Evolutionary conservation across 2,888 invertebrate species (phyloP).

Genomic region (Lucinisca nassula): DNA sequence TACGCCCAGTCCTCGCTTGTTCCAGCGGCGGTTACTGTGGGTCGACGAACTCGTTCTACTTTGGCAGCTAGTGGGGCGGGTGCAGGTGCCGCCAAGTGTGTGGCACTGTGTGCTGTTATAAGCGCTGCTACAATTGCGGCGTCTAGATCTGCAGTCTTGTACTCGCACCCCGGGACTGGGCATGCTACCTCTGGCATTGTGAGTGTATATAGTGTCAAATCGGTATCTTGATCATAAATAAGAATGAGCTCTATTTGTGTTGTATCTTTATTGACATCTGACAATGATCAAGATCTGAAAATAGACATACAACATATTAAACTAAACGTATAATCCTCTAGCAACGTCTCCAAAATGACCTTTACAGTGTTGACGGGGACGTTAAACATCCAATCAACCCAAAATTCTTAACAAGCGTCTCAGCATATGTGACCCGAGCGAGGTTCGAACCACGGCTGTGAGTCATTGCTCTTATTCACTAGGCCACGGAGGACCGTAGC

Average conservation of each 20-base stretch:
- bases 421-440: too few species aligned
- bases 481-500: too few species aligned
- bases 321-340: neutral
- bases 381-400: too few species aligned
- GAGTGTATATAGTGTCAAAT: neutral
- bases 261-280: neutral
- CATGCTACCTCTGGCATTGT: neutral
- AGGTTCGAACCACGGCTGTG: too few species aligned
- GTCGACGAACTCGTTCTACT: slow-evolving; percentile 61
- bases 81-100: neutral
- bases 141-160: slow-evolving; percentile 55
- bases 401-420: too few species aligned
- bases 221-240: neutral
- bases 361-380: too few species aligned
- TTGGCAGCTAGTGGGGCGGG: neutral
- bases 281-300: neutral
- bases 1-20: slow-evolving; percentile 68
- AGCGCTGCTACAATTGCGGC: slow-evolving; percentile 58
- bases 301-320: neutral
- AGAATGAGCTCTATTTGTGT: neutral
- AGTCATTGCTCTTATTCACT: too few species aligned
- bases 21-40: slow-evolving; percentile 52
- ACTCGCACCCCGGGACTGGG: slow-evolving; percentile 30
- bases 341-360: too few species aligned
- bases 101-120: slow-evolving; percentile 46